Base-by-base conservation (phyloP, 2,797 vertebrate genomes). In the Oreochromis grahami region DNA sequence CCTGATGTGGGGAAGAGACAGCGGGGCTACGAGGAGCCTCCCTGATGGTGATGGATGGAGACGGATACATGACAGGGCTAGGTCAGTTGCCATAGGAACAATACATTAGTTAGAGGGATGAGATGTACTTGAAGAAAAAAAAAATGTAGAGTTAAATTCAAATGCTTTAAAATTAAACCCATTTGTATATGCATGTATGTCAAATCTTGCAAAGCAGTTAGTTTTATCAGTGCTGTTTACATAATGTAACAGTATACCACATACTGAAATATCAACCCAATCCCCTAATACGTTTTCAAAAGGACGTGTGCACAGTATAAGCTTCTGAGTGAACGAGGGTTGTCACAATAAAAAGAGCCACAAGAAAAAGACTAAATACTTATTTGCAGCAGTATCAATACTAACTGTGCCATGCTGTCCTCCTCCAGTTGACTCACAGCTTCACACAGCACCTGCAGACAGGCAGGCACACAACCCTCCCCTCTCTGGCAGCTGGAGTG, bases 41-140 rank as follows among this genome's bases (percentile, higher is more conserved):
- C 1, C 19, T 5, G 83, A 88, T 43, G 56, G 24, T 52, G 84
- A 91, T 34, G 84, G 85, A 90, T 87, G 81, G 79, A 84, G 78
- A 84, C 8, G 3, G 87, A 87, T 84, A 74, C 38, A 38, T 76
- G 82, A 90, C 83, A 12, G 80, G 83, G 50, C 82, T 5, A 19
- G 86, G 80, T 74, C 83, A 41, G 91, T 89, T 91, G 80, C 88
- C 83, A 90, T 88, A 91, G 94, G 56, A 95, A 94, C 90, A 74
- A 74, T 51, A 74, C 45, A n/a, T 68, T 77, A 78, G 78, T 11
- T 15, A 82, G 6, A 70, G 38, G 48, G 65, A 32, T 3, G 34
- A 60, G 38, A 51, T 60, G 45, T 77, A 38, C 10, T 58, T 52
- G 51, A 81, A 34, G 17, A 45, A 78, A 70, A 19, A 19, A 15